Evolutionary conservation across 2,888 invertebrate species (phyloP), one percentile per base, ranked within the genome.

Genomic region (Helleia helle): DNA sequence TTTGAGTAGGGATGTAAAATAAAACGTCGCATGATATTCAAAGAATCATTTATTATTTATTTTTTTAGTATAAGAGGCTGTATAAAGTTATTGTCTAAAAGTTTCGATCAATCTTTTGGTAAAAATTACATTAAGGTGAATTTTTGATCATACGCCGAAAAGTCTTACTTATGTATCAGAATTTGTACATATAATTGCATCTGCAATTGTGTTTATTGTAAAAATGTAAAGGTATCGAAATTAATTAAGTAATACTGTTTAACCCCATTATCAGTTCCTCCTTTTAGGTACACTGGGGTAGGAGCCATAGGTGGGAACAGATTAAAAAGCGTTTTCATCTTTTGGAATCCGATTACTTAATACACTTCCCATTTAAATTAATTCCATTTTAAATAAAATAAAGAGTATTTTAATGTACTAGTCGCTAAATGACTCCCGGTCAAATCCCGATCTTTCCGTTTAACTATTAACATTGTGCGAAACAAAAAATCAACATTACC

Each of bases 41-140:
- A 64, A 73, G 70, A 77, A 74, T 76, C 66, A 64, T 71, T 66
- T 68, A 71, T 74, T 77, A 70, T 74, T 72, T 74, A 34, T 12
- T 13, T 34, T 72, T 69, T 79, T 71, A 75, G 75, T 81, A 75
- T 66, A 80, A 71, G 74, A 76, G 72, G 70, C 68, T 79, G 79
- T 76, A 80, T 75, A 77, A 75, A 72, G 71, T 80, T 81, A 83
- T 81, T 81, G 80, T 83, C 79, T 73, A 76, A 73, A 72, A 67
- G 66, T 77, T 77, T 70, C 71, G 54, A 65, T 71, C 66, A 70
- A 72, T 73, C 62, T 61, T 70, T 71, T 70, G 57, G 59, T 66
- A 65, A 55, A 55, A 39, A 60, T 63, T 65, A 65, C 61, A 48
- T 62, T 62, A 24, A 24, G 30, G 13, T 31, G 9, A 31, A 25